phyloP scores from a whole-genome alignment of 2,888 invertebrate genomes.

The Sesamia inferens region DNA sequence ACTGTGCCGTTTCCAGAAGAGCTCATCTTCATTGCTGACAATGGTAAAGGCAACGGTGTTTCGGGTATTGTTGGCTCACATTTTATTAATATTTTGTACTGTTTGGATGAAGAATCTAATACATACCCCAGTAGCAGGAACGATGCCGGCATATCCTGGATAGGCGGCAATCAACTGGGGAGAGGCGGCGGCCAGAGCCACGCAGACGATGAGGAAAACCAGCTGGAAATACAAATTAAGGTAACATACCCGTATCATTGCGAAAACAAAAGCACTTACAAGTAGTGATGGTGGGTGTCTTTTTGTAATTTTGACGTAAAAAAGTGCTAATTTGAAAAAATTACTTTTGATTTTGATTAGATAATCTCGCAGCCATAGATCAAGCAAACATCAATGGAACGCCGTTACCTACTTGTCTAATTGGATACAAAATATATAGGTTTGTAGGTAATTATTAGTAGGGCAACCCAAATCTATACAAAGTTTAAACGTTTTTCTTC shows the following conservation, averaged over 20 bases:
- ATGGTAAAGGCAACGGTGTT: too few species aligned
- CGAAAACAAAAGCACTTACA: too few species aligned
- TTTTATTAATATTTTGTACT: neutral
- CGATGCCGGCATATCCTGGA: constrained; percentile 68
- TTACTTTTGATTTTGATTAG: neutral
- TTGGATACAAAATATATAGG: neutral
- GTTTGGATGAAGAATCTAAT: neutral
- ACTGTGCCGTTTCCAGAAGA: too few species aligned
- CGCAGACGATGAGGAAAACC: constrained; percentile 82
- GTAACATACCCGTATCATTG: neutral
- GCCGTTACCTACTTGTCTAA: neutral
- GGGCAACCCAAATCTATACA: too few species aligned
- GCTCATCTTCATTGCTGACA: neutral
- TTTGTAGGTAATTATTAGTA: too few species aligned
- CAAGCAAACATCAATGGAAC: neutral
- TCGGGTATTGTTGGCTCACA: too few species aligned
- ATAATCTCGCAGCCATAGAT: neutral
- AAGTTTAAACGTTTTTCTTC: too few species aligned
- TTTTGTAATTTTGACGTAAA: too few species aligned
- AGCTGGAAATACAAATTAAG: constrained; percentile 69
- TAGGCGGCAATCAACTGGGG: constrained; percentile 77
- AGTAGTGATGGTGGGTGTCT: too few species aligned
- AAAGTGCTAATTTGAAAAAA: too few species aligned
- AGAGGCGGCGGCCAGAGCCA: constrained; percentile 84
- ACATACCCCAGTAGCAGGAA: constrained; percentile 72